Evolutionary conservation across 1,140 invertebrate species (phyloP).

Genomic region (Bombus huntii): DNA sequence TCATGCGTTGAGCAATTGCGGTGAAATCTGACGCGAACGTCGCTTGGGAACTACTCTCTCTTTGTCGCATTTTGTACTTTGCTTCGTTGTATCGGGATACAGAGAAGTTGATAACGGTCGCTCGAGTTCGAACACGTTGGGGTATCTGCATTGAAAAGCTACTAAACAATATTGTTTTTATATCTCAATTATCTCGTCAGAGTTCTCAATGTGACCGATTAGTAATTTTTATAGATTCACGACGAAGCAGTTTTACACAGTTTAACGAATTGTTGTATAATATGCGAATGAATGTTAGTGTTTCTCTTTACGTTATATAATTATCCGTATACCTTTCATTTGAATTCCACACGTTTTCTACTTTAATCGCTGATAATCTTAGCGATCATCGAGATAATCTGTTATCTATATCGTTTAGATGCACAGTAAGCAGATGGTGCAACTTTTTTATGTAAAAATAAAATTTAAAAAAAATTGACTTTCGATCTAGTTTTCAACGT

Average conservation of each 20-base stretch:
- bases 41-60: background rate
- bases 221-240: no score
- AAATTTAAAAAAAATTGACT: no score
- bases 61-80: conserved; percentile 21
- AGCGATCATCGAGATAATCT: background rate
- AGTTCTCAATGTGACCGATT: no score
- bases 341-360: background rate
- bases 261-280: no score
- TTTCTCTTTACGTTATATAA: no score
- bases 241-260: no score
- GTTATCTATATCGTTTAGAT: no score
- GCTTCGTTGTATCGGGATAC: background rate
- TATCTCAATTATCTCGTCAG: no score
- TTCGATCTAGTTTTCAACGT: no score
- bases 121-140: no score
- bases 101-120: background rate
- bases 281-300: no score
- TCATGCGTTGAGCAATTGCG: conserved; percentile 13
- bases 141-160: background rate
- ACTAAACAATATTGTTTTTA: no score
- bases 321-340: background rate
- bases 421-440: background rate
- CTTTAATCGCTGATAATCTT: background rate
- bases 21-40: conserved; percentile 33
- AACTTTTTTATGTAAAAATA: background rate